phyloP scores from a whole-genome alignment of 2,113 vertebrate genomes.

The Nycticryphes semicollaris region DNA sequence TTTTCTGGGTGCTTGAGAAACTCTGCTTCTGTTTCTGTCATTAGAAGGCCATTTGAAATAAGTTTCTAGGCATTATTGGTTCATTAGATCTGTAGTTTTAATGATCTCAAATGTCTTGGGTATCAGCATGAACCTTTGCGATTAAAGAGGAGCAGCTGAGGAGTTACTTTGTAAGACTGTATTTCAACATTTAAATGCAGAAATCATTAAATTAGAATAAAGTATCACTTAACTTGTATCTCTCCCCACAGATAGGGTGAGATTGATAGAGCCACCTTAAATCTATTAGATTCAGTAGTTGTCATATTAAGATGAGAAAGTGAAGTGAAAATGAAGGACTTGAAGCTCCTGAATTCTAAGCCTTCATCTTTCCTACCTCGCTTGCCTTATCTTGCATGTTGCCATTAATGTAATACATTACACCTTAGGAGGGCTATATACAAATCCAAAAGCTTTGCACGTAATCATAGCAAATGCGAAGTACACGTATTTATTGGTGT shows the following conservation, averaged over 20 bases:
- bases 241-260: not conserved
- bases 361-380: not conserved
- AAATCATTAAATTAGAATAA: not conserved
- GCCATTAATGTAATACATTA: no score
- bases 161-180: not conserved
- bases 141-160: not conserved
- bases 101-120: not conserved
- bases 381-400: not conserved
- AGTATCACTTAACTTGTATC: not conserved
- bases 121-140: not conserved
- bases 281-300: not conserved
- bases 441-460: not conserved
- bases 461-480: not conserved
- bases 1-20: not conserved
- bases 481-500: rapidly evolving
- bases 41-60: not conserved
- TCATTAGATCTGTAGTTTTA: not conserved
- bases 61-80: not conserved
- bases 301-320: not conserved
- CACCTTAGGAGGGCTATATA: not conserved
- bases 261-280: not conserved
- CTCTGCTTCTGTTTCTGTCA: not conserved
- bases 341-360: not conserved
- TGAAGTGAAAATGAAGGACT: not conserved
- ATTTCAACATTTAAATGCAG: not conserved